Base-by-base conservation (phyloP, 2,797 vertebrate species). In the Pampus argenteus region DNA sequence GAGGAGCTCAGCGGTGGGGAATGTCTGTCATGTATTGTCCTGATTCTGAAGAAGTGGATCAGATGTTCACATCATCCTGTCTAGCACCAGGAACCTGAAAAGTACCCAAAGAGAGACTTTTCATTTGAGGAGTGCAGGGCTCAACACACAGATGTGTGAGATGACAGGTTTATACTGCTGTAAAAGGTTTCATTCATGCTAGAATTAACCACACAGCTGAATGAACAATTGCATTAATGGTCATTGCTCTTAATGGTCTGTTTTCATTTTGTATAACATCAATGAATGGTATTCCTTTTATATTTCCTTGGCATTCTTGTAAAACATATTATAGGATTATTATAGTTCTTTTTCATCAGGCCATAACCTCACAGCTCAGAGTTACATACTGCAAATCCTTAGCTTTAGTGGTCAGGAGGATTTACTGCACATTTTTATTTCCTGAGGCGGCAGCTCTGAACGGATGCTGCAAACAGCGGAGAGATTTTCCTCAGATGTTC, bases 1-100 rank as follows among this genome's bases (percentile, higher is more conserved):
- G 56, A 81, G 81, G 74, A 89, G 78, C 81, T 88, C 82, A 81
- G 49, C 59, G 78, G 67, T n/a, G 9, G 74, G 48, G 66, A 73
- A 72, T 25, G 44, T 69, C 64, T 83, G 67, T 81, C 71, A 25
- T 62, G 47, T 55, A 49, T 52, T 79, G 54, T 81, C 57, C 62
- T 29, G 47, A 64, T 64, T 68, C 28, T 26, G 54, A 66, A 45
- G 48, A 38, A n/a, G 54, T 38, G 68, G 62, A 45, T 47, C 47
- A 50, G 40, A 62, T 71, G 72, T 57, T 76, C 3, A 15, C 44
- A 69, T 74, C 65, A 65, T 86, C 76, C 72, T 64, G 74, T 83
- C 55, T 76, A 31, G 49, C 61, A 74, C n/a, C 4, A 34, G 18
- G 8, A 78, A 58, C 17, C 56, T 71, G 34, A 74, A 68, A 34